Evolutionary conservation across 2,888 invertebrate species (phyloP).

Genomic region (Stegophylla sp.): DNA sequence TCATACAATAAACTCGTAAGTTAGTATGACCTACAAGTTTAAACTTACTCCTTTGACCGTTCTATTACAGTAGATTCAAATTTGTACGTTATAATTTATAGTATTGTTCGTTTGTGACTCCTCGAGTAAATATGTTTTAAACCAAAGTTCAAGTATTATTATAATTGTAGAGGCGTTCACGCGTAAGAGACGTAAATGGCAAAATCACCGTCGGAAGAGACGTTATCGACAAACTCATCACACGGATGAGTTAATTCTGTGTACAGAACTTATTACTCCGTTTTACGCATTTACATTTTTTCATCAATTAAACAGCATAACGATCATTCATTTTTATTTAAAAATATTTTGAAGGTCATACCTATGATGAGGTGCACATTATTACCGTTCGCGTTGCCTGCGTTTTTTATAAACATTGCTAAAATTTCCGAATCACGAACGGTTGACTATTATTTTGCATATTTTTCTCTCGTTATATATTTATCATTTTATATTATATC

Average conservation of each 20-base stretch:
- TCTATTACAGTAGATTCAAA: too few relatives aligned
- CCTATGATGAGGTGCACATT: neutral
- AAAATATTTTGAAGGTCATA: slow-evolving; percentile 26
- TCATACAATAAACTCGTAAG: too few relatives aligned
- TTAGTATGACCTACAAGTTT: too few relatives aligned
- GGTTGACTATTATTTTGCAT: neutral
- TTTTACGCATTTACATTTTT: neutral
- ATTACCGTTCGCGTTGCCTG: slow-evolving; percentile 6
- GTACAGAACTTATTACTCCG: neutral
- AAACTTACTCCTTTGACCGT: too few relatives aligned
- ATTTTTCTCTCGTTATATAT: slow-evolving; percentile 31
- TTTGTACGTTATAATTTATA: too few relatives aligned
- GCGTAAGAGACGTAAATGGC: neutral
- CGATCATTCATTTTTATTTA: slow-evolving; percentile 5
- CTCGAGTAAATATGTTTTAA: neutral
- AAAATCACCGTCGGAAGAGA: neutral
- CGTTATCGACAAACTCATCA: slow-evolving; percentile 2
- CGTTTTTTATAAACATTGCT: neutral
- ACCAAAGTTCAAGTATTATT: neutral
- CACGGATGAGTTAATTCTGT: slow-evolving; percentile 30
- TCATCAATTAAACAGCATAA: neutral
- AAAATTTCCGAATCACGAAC: slow-evolving; percentile 39
- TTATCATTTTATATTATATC: too few relatives aligned
- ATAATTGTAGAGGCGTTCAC: neutral
- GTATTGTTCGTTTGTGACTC: too few relatives aligned